These are phyloP conservation scores for Caenorhabditis macrosperma DNA, from an alignment of 2,888 invertebrate species.

Conservation along the genomic window DNA sequence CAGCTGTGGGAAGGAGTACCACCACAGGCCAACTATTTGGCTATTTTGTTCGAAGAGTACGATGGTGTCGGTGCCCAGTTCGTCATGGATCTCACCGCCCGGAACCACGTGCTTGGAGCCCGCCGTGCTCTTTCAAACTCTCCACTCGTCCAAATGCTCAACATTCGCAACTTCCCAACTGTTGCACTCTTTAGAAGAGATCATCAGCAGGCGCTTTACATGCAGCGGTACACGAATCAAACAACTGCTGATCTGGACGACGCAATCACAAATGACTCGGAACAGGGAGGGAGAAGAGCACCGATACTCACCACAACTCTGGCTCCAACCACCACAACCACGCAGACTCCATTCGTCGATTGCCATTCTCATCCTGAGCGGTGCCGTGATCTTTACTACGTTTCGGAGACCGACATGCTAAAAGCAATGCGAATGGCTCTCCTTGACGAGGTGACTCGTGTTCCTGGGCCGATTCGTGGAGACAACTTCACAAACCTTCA, in stretches of 20 bases:
- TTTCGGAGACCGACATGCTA: slow-evolving; percentile 80
- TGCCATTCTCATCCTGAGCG: slow-evolving; percentile 75
- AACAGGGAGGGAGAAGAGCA: slow-evolving; percentile 30
- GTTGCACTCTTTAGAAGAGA: slow-evolving; percentile 78
- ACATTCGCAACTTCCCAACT: slow-evolving; percentile 73
- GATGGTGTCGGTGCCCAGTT: slow-evolving; percentile 77
- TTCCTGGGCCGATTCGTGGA: slow-evolving; percentile 70
- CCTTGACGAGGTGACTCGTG: slow-evolving; percentile 75
- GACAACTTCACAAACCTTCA: slow-evolving; percentile 76
- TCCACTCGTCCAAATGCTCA: slow-evolving; percentile 75
- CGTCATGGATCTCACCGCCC: slow-evolving; percentile 75
- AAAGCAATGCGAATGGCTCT: slow-evolving; percentile 78
- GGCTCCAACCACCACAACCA: slow-evolving; percentile 68
- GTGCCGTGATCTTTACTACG: slow-evolving; percentile 78
- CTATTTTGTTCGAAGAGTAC: slow-evolving; percentile 77
- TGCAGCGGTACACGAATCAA: slow-evolving; percentile 69
- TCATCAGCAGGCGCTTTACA: slow-evolving; percentile 79
- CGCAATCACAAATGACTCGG: slow-evolving; percentile 59
- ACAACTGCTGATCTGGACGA: slow-evolving; percentile 67
- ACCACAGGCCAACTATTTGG: slow-evolving; percentile 74
- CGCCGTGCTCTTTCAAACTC: slow-evolving; percentile 75
- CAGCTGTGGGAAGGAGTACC: slow-evolving; percentile 77
- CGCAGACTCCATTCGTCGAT: slow-evolving; percentile 69
- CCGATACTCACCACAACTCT: slow-evolving; percentile 65
- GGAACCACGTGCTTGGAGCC: slow-evolving; percentile 70